Evolutionary conservation across 2,113 vertebrate species (phyloP), one percentile per base, ranked within the genome.

Genomic region (Dicaeum eximium): DNA sequence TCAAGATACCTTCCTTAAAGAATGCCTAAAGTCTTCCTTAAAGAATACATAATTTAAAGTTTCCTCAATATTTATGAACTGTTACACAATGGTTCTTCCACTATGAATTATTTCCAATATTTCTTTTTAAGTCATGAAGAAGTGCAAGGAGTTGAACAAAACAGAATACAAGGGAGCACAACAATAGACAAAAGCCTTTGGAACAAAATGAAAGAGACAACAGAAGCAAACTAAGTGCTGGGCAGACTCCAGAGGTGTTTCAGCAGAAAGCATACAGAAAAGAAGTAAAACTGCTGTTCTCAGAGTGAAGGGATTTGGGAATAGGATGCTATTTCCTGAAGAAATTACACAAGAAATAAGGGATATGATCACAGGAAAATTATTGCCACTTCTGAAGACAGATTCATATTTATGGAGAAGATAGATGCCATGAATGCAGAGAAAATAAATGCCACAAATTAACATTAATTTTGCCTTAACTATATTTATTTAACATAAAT

Each of bases 181-280:
- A 48, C 61, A 33, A 47, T 5, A 28, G 19, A 48, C 10, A 80
- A 75, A 95, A 86, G 28, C 3, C 15, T 71, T 72, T 61, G 17
- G 23, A 85, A 86, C 0, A 65, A 37, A 51, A 90, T 2, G 10
- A 80, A 78, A 89, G 23, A 60, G 31, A 62, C 21, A 92, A 54
- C 4, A 77, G 22, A 88, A 93, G n/a, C 60, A 92, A 75, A 77
- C 91, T 61, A 73, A 96, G 92, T 89, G 58, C 89, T 95, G 91
- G 95, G 96, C 91, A 98, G 94, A 94, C 93, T 97, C 94, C 42
- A 73, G 92, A 95, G 57, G 64, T 1, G 11, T 91, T 94, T 93
- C 56, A 60, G 64, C 62, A 95, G 85, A 90, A 35, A 62, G 4
- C 9, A 80, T 28, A 58, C 6, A 37, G 48, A 60, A 70, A 20